Percentiles rank a stretch among this genome's conserved stretches.
Evolutionary conservation across 1,140 invertebrate genomes (phyloP).

Genomic region (Conus ventricosus): DNA sequence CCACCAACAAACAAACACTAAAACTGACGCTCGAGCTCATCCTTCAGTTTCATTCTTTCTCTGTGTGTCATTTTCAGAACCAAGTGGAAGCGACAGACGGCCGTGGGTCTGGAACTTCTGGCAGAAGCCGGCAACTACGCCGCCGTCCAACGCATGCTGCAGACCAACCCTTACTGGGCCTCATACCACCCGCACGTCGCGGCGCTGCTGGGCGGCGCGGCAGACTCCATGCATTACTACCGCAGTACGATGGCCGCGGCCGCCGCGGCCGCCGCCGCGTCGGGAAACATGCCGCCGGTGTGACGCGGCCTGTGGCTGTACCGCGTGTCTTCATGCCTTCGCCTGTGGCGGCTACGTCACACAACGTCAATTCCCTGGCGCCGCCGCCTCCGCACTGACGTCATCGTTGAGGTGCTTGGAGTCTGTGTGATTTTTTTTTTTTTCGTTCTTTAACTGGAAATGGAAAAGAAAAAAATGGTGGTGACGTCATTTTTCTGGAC

Average conservation of each 20-base stretch:
- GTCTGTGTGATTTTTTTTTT: neutral
- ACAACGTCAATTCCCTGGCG: slow-evolving; percentile 60
- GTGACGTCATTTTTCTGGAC: too few relatives aligned
- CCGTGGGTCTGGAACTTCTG: slow-evolving; percentile 95
- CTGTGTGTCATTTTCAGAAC: slow-evolving; percentile 84
- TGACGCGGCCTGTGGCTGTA: slow-evolving; percentile 38
- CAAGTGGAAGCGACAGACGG: slow-evolving; percentile 99
- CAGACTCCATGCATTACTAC: slow-evolving; percentile 71
- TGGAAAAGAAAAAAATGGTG: too few relatives aligned
- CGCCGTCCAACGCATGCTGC: slow-evolving; percentile 95
- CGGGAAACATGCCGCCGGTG: neutral
- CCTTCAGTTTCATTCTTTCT: too few relatives aligned
- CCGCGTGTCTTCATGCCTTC: slow-evolving; percentile 61
- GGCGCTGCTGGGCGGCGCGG: slow-evolving; percentile 67
- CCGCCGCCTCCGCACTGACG: slow-evolving; percentile 50
- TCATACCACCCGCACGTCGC: slow-evolving; percentile 71
- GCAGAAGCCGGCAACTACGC: slow-evolving; percentile 98
- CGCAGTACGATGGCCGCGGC: slow-evolving; percentile 63
- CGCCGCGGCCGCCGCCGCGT: slow-evolving; percentile 8
- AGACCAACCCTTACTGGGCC: slow-evolving; percentile 82
- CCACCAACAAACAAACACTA: too few relatives aligned
- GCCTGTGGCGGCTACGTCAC: slow-evolving; percentile 72
- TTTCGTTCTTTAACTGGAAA: neutral
- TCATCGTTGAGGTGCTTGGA: neutral
- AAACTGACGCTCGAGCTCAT: too few relatives aligned